A percentile compares a stretch with the other conserved stretches of the same genome.
Evolutionary conservation across 2,113 vertebrate species (phyloP).

Genomic region (Okapia johnstoni): DNA sequence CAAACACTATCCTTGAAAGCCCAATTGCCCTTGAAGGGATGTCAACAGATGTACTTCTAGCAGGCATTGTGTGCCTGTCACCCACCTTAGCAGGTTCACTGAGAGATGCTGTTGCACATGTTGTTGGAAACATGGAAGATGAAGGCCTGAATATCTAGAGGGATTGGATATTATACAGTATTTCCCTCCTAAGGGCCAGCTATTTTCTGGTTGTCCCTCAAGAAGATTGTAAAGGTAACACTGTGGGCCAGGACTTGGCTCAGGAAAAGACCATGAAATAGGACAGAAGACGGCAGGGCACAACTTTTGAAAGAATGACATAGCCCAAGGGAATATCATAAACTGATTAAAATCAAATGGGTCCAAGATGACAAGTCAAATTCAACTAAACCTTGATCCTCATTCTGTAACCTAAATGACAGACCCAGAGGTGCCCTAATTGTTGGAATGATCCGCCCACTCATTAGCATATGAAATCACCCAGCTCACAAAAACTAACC

Average conservation of each 20-base stretch:
- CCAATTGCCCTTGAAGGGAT: background rate
- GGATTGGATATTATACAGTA: background rate
- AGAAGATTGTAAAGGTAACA: background rate
- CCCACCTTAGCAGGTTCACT: background rate
- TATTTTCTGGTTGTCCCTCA: background rate
- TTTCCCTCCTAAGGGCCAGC: background rate
- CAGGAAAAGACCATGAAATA: background rate
- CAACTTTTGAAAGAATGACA: background rate
- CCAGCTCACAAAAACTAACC: background rate
- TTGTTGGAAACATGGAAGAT: background rate
- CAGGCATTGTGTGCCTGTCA: background rate
- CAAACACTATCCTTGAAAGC: background rate
- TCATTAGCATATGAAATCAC: background rate
- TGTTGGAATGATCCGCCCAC: background rate
- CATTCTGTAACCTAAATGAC: background rate
- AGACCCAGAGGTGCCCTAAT: background rate
- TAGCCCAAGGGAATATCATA: background rate
- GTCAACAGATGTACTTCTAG: background rate
- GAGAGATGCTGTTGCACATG: background rate
- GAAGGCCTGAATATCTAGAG: background rate
- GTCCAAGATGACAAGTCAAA: background rate
- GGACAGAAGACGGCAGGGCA: background rate
- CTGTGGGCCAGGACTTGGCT: background rate
- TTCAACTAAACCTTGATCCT: background rate
- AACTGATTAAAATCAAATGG: background rate